Percentiles rank a stretch among this genome's conserved stretches.
phyloP scores from a whole-genome alignment of 2,888 invertebrate species.

The Andrena haemorrhoa region DNA sequence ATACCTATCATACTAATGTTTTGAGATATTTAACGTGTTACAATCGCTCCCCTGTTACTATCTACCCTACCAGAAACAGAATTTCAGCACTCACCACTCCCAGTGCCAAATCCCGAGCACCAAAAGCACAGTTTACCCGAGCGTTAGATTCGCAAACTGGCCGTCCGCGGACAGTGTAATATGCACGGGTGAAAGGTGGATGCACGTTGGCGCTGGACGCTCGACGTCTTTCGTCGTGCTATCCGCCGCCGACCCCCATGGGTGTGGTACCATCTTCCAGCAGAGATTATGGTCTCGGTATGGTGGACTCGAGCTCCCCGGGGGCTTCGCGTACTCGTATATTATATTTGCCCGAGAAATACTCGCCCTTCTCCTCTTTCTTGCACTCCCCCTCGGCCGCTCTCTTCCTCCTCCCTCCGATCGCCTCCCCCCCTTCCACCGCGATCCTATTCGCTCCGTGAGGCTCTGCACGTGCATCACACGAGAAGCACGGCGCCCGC shows the following conservation, averaged over 20 bases:
- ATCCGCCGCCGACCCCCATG: slow-evolving; percentile 74
- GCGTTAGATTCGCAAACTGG: neutral
- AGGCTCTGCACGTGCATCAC: slow-evolving; percentile 42
- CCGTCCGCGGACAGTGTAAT: slow-evolving; percentile 21
- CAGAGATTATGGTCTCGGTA: slow-evolving; percentile 69
- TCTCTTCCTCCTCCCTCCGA: slow-evolving; percentile 20
- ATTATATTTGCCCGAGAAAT: slow-evolving; percentile 74
- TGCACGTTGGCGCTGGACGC: slow-evolving; percentile 22
- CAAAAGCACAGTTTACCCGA: too few relatives aligned
- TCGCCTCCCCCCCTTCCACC: neutral
- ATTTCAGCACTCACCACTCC: too few relatives aligned
- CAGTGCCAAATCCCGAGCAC: too few relatives aligned
- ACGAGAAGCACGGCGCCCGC: neutral
- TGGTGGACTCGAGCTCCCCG: slow-evolving; percentile 67
- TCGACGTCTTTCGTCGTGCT: slow-evolving; percentile 39
- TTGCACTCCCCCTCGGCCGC: slow-evolving; percentile 5
- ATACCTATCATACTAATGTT: too few relatives aligned
- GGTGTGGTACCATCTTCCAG: slow-evolving; percentile 77
- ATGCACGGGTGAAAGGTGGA: slow-evolving; percentile 63
- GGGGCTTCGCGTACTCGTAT: slow-evolving; percentile 71
- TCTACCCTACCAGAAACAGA: too few relatives aligned
- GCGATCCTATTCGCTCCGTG: slow-evolving; percentile 12
- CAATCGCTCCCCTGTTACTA: too few relatives aligned
- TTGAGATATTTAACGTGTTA: too few relatives aligned
- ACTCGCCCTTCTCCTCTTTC: slow-evolving; percentile 25